Conservation (phyloP, 2,113 vertebrate species). For the Lophochroa leadbeateri region DNA sequence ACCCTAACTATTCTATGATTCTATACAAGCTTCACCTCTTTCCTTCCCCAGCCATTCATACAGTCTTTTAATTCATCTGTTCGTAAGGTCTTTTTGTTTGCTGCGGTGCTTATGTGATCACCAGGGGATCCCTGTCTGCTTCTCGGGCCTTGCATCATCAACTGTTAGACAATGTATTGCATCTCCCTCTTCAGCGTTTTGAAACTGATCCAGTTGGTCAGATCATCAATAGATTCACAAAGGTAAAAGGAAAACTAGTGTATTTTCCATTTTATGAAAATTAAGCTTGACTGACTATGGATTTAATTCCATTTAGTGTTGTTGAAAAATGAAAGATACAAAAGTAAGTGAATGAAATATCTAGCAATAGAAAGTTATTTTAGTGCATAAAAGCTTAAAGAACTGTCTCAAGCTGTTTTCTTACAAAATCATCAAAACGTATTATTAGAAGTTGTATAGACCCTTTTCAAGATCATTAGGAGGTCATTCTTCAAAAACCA, state of each 20-base stretch:
- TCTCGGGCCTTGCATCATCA: constrained; percentile 55
- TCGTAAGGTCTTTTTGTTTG: constrained; percentile 65
- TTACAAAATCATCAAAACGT: neutral
- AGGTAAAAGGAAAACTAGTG: constrained; percentile 28
- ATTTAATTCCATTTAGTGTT: neutral
- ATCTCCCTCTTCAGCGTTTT: constrained; percentile 68
- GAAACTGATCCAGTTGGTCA: constrained; percentile 58
- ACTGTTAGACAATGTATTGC: constrained; percentile 61
- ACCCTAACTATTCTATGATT: too few relatives aligned
- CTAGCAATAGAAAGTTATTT: neutral
- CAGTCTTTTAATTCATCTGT: neutral
- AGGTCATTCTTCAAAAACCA: neutral
- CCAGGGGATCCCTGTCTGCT: constrained; percentile 52
- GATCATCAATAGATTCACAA: constrained; percentile 69
- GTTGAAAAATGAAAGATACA: neutral
- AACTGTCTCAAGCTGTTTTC: neutral
- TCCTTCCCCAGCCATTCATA: neutral
- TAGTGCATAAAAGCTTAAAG: neutral
- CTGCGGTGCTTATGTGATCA: constrained; percentile 51
- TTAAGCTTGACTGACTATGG: neutral
- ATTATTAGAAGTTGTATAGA: neutral
- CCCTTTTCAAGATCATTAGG: neutral
- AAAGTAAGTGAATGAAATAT: neutral
- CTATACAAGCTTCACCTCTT: neutral
- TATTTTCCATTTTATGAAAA: neutral